Evolutionary conservation across 37 sponge, comb jelly and placozoan genomes (phyloP).

Genomic region (Eunapius fragilis): DNA sequence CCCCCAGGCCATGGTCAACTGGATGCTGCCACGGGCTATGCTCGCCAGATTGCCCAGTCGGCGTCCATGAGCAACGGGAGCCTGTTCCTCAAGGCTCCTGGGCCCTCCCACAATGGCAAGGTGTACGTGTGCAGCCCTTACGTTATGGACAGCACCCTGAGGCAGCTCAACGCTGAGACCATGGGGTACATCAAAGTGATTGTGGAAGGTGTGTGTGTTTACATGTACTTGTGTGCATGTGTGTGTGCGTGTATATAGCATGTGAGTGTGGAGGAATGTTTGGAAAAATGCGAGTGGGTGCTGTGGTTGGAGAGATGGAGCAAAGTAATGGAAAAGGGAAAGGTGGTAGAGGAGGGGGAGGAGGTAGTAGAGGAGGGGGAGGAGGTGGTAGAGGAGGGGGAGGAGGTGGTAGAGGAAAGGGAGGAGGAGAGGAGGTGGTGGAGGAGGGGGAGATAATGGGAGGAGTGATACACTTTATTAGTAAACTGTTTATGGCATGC

Average conservation of each 20-base stretch:
- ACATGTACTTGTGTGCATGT: too few relatives aligned
- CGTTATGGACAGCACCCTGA: neutral
- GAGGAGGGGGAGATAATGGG: slow-evolving; percentile 17
- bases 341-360: neutral
- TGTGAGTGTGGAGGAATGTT: too few relatives aligned
- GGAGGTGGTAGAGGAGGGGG: neutral
- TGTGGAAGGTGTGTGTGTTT: too few relatives aligned
- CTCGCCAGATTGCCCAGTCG: too few relatives aligned
- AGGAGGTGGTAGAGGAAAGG: neutral
- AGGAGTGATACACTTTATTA: neutral
- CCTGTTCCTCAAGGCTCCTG: neutral
- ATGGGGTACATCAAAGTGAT: neutral
- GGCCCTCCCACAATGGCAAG: neutral
- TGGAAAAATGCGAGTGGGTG: too few relatives aligned
- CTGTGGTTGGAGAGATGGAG: neutral
- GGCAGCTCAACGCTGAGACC: neutral
- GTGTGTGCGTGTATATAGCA: too few relatives aligned
- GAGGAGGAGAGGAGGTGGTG: slow-evolving; percentile 4
- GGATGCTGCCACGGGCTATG: too few relatives aligned
- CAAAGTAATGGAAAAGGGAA: neutral
- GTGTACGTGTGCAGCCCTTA: neutral
- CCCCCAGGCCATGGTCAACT: too few relatives aligned
- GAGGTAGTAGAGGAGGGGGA: neutral
- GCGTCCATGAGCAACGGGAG: too few relatives aligned
- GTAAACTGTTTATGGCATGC: too few relatives aligned